Evolutionary conservation across 2,888 invertebrate genomes (phyloP).

Genomic region (Isoperla grammatica): DNA sequence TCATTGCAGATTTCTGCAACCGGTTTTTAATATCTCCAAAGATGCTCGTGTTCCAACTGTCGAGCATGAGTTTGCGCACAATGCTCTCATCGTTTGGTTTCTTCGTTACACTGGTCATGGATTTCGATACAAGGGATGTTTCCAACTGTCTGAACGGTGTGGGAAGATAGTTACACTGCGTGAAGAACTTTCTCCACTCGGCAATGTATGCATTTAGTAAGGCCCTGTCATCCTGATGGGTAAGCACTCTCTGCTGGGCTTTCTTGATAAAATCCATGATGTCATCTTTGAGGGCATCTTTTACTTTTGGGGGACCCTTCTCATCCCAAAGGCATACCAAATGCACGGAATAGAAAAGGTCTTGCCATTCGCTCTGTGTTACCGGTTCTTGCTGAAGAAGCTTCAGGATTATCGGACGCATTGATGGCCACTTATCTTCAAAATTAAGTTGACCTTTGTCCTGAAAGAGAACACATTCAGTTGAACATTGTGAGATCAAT

Average conservation of each 20-base stretch:
- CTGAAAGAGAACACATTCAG: conserved; percentile 43
- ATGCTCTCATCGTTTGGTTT: conserved; percentile 78
- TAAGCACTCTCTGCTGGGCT: conserved; percentile 83
- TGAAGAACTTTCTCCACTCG: conserved; percentile 98
- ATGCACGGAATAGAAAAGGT: conserved; percentile 93
- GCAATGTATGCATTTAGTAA: conserved; percentile 93
- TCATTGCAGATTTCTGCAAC: conserved; percentile 94
- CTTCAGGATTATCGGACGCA: conserved; percentile 91
- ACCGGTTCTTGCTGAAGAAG: conserved; percentile 92
- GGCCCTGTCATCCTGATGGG: conserved; percentile 91
- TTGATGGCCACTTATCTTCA: conserved; percentile 95
- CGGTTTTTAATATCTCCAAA: conserved; percentile 92
- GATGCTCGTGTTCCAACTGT: conserved; percentile 97
- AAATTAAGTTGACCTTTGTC: conserved; percentile 80
- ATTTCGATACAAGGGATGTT: conserved; percentile 67
- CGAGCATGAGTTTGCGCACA: conserved; percentile 91
- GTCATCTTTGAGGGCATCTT: conserved; percentile 84
- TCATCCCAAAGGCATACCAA: conserved; percentile 97
- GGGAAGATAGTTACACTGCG: conserved; percentile 94
- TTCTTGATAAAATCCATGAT: conserved; percentile 92
- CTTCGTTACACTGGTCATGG: conserved; percentile 48
- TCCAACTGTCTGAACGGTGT: conserved; percentile 93
- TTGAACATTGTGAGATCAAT: too few relatives aligned
- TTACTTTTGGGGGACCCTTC: conserved; percentile 82
- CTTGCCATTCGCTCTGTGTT: conserved; percentile 94